phyloP scores from a whole-genome alignment of 1,140 invertebrate species.

The Phortica variegata region DNA sequence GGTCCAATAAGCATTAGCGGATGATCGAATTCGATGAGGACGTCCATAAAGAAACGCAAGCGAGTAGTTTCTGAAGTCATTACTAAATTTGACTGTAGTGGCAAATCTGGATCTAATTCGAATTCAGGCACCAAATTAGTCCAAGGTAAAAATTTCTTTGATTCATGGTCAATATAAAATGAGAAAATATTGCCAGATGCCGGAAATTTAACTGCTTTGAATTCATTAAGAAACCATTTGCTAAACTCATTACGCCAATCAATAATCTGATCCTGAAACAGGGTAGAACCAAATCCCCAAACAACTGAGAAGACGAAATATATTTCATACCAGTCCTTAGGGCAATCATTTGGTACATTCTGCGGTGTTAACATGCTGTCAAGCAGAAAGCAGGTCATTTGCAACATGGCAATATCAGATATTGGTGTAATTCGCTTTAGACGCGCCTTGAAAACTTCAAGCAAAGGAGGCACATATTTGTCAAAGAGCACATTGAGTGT shows the following conservation, averaged over 20 bases:
- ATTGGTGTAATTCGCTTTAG: constrained; percentile 91
- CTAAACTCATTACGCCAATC: constrained; percentile 92
- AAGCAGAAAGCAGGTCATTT: constrained; percentile 85
- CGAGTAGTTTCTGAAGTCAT: constrained; percentile 86
- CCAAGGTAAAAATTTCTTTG: constrained; percentile 85
- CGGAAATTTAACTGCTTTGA: constrained; percentile 90
- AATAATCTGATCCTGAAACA: constrained; percentile 84
- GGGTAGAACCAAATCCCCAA: constrained; percentile 90
- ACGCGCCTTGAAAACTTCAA: constrained; percentile 74
- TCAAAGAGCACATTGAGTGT: constrained; percentile 89
- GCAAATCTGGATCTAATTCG: constrained; percentile 83
- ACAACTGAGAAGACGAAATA: constrained; percentile 90
- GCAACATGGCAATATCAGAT: constrained; percentile 83
- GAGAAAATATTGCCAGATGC: constrained; percentile 77
- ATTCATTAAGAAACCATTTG: constrained; percentile 75
- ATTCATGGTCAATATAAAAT: constrained; percentile 84
- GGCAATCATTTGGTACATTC: constrained; percentile 80
- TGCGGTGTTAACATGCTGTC: constrained; percentile 80
- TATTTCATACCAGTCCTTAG: constrained; percentile 90
- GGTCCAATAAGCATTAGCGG: constrained; percentile 91
- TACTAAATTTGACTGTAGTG: constrained; percentile 81
- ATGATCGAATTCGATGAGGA: constrained; percentile 74
- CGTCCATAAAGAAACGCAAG: constrained; percentile 83
- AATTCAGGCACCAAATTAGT: constrained; percentile 76
- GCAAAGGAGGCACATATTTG: constrained; percentile 83